These are phyloP conservation scores for Rhinophrynus dorsalis DNA, from an alignment of 2,797 vertebrate species.

Conservation along the genomic window DNA sequence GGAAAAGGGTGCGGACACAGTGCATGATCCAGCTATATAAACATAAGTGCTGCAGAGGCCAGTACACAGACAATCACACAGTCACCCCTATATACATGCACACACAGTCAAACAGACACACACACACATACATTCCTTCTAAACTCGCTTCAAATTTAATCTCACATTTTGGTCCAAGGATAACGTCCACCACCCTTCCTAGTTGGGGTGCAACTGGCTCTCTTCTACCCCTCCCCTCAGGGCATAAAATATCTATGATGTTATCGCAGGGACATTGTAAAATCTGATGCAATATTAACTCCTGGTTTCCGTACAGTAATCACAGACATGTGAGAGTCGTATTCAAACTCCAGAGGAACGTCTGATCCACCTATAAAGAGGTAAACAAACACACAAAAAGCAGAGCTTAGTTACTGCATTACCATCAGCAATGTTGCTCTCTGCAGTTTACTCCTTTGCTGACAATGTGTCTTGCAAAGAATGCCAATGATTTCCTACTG, in stretches of 20 bases:
- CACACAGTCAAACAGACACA: not conserved
- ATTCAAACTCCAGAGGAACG: constrained; percentile 78
- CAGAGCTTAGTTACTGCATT: not conserved
- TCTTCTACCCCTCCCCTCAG: not conserved
- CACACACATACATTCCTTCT: not conserved
- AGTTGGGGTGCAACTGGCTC: not conserved
- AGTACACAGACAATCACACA: not conserved
- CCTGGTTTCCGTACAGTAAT: constrained; percentile 85
- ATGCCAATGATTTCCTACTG: too few species aligned
- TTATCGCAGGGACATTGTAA: constrained; percentile 80
- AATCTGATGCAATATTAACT: constrained; percentile 77
- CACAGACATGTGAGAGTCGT: constrained; percentile 77
- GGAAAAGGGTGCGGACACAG: not conserved
- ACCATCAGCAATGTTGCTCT: too few species aligned
- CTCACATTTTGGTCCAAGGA: constrained; percentile 39
- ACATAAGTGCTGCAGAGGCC: constrained; percentile 21
- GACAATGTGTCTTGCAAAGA: too few species aligned
- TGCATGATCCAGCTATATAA: constrained; percentile 1
- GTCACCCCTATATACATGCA: not conserved
- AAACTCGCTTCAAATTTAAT: not conserved
- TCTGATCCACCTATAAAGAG: constrained; percentile 66
- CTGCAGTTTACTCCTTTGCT: too few species aligned
- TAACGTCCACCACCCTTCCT: not conserved
- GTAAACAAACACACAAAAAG: not conserved
- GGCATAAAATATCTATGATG: constrained; percentile 12